Conservation (phyloP, 2,888 invertebrate genomes). For the Colletes collaris region DNA sequence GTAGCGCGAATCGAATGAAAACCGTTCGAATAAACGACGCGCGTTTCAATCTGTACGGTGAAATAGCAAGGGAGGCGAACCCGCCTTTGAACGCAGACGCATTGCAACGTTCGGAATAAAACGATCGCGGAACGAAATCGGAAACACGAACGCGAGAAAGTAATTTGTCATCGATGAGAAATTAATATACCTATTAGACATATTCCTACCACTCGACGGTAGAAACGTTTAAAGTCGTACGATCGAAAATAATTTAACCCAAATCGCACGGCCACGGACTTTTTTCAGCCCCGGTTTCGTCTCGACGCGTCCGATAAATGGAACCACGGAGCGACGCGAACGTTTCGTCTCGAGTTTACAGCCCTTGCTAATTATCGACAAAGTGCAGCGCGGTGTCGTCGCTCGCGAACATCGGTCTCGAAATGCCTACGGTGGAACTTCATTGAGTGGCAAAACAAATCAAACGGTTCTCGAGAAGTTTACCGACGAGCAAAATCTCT, state of each 20-base stretch:
- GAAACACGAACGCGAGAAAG: not conserved
- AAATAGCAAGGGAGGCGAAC: not conserved
- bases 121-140: not conserved
- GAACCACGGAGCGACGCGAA: not conserved
- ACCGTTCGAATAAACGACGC: constrained; percentile 13
- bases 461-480: not conserved
- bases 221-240: too few relatives aligned
- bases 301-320: not conserved
- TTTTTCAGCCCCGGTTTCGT: too few relatives aligned
- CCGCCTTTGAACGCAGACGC: constrained; percentile 1
- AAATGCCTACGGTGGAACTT: not conserved
- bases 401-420: constrained; percentile 6
- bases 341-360: constrained; percentile 4
- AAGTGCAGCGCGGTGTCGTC: constrained; percentile 31
- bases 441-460: not conserved
- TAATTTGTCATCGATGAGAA: not conserved
- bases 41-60: not conserved
- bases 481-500: not conserved
- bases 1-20: constrained; percentile 12
- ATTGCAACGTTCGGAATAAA: not conserved
- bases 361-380: constrained; percentile 35
- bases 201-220: too few relatives aligned
- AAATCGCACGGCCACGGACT: too few relatives aligned
- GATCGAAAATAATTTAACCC: too few relatives aligned
- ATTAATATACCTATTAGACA: too few relatives aligned